Evolutionary conservation across 2,888 invertebrate genomes (phyloP).

Genomic region (Panzeria rudis): DNA sequence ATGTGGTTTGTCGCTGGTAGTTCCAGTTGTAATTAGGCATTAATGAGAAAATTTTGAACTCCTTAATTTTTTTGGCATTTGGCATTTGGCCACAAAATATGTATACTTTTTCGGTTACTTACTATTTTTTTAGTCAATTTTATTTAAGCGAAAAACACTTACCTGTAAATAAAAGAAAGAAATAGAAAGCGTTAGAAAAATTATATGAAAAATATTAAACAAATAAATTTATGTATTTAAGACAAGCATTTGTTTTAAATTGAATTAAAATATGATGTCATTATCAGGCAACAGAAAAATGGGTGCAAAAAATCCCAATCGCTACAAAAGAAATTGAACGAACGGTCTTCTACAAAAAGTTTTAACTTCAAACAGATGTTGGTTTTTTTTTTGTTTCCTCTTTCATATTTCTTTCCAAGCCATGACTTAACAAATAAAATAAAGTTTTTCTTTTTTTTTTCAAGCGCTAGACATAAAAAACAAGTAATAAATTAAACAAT

Average conservation of each 20-base stretch:
- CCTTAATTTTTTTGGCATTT: no score
- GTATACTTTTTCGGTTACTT: neutral
- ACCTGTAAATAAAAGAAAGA: conserved; percentile 43
- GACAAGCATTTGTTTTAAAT: conserved; percentile 22
- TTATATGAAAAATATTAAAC: neutral
- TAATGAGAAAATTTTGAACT: no score
- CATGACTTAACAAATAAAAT: neutral
- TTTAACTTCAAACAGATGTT: conserved; percentile 22
- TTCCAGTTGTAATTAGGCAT: no score
- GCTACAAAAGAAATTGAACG: neutral
- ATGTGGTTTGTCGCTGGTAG: no score
- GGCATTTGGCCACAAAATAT: neutral
- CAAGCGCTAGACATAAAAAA: neutral
- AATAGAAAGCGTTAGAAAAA: conserved; percentile 20
- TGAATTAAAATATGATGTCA: conserved; percentile 51
- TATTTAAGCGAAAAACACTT: conserved; percentile 16
- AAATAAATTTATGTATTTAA: conserved; percentile 27
- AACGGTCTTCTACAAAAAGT: neutral
- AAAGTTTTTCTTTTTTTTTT: neutral
- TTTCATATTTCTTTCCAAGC: conserved; percentile 8
- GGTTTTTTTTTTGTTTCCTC: conserved; percentile 4
- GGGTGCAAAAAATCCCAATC: neutral
- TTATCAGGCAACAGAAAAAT: neutral
- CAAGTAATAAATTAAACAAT: conserved; percentile 29
- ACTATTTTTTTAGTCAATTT: neutral